These are phyloP conservation scores for Hypsopygia costalis DNA, from an alignment of 2,888 invertebrate species.

Conservation along the genomic window DNA sequence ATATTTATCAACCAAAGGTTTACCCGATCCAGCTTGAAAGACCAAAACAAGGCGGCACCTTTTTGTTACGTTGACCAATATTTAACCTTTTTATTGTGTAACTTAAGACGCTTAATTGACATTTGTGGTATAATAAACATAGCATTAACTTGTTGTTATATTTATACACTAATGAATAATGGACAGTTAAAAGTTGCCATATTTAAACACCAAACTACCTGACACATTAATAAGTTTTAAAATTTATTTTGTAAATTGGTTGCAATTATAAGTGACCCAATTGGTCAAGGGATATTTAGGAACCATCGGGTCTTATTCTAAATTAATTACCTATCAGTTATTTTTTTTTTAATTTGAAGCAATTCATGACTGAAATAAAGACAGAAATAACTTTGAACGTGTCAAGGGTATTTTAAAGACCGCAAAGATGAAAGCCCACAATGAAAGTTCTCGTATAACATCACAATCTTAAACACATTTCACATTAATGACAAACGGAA, in stretches of 20 bases:
- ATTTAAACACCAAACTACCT: too few relatives aligned
- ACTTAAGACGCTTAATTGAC: slow-evolving; percentile 47
- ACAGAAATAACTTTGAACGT: neutral
- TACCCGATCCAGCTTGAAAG: slow-evolving; percentile 43
- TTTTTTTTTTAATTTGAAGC: too few relatives aligned
- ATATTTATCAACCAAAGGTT: slow-evolving; percentile 31
- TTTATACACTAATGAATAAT: slow-evolving; percentile 7
- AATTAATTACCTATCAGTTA: too few relatives aligned
- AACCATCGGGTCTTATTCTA: too few relatives aligned
- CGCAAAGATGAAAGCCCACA: too few relatives aligned
- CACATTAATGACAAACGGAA: neutral
- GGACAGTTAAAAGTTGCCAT: too few relatives aligned
- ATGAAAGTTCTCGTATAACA: neutral
- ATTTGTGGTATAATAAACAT: slow-evolving; percentile 45
- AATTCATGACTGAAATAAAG: neutral
- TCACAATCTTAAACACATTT: neutral
- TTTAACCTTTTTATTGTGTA: slow-evolving; percentile 40
- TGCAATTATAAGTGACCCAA: too few relatives aligned
- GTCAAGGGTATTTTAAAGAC: too few relatives aligned
- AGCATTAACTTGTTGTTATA: slow-evolving; percentile 24
- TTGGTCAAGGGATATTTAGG: too few relatives aligned
- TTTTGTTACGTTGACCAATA: slow-evolving; percentile 39
- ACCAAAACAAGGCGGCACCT: slow-evolving; percentile 36
- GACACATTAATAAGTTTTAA: too few relatives aligned
- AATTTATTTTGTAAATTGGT: too few relatives aligned